These are phyloP conservation scores for Acipenser oxyrinchus DNA, from an alignment of 2,797 vertebrate genomes.

Conservation along the genomic window DNA sequence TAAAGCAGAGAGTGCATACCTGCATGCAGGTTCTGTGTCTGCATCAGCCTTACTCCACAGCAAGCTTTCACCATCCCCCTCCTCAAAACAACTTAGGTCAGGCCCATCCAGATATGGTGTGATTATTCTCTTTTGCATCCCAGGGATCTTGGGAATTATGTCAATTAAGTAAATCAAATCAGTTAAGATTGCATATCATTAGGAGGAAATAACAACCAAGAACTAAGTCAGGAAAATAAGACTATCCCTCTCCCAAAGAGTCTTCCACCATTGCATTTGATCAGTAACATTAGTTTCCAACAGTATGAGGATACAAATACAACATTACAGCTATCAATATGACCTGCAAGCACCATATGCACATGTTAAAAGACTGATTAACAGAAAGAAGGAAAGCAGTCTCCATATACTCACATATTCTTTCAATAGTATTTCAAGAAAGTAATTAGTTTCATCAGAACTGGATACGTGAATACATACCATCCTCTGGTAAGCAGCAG, in stretches of 20 bases:
- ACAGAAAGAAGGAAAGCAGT: no score
- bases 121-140: constrained; percentile 86
- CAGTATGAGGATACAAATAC: no score
- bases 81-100: constrained; percentile 77
- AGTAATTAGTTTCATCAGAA: no score
- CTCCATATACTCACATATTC: no score
- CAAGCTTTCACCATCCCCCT: constrained; percentile 63
- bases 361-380: no score
- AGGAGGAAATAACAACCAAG: not conserved
- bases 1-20: constrained; percentile 45
- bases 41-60: constrained; percentile 62
- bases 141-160: constrained; percentile 71
- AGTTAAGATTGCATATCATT: not conserved
- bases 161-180: not conserved
- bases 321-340: no score
- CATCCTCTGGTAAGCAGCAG: constrained; percentile 80
- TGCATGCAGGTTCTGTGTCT: constrained; percentile 65
- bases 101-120: constrained; percentile 84
- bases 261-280: no score
- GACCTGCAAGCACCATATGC: no score
- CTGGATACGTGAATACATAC: constrained; percentile 50
- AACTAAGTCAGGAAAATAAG: no score
- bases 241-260: no score
- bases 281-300: no score
- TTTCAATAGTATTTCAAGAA: no score